Base-by-base conservation (phyloP, 2,797 vertebrate genomes). In the Gymnoscopelus microlampas region DNA sequence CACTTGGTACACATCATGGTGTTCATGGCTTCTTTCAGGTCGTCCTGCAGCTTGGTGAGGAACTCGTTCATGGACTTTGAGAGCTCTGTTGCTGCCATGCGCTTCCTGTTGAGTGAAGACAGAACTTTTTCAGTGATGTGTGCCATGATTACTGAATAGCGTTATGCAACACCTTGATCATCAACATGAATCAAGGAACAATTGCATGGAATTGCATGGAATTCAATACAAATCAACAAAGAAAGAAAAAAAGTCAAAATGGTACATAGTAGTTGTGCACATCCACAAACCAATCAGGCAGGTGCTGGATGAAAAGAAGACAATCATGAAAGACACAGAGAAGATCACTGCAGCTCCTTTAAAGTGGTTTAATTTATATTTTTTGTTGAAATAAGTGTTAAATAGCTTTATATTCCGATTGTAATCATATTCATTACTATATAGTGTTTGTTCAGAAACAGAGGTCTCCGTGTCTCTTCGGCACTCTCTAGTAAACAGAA, bases 1-100 rank as follows among this genome's bases (percentile, higher is more conserved):
- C 97, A 98, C 79, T 95, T 95, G 80, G 95, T 97, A 81, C 97
- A 98, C 95, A 96, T 96, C 97, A 98, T 98, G 65, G 96, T 97
- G 91, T 98, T 98, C 96, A 98, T 97, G 85, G 96, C 97, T 76
- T 98, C 97, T 70, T 95, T 95, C 82, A 98, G 93, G 79, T 98
- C 96, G 14, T 97, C 97, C 90, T 98, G 97, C 80, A 99, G 94
- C 78, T 96, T 96, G 60, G 92, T 95, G 71, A 98, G 93, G 85
- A 98, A 96, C 76, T 97, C 96, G 0, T 96, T 96, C 95, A 98
- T 95, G 32, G 97, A 98, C 68, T 94, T 94, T 2, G 94, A 95
- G 80, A 99, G 92, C 78, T 98, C 97, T 0, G 94, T 96, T 55
- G 96, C 94, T 3, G 97, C 96, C 96, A 96, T 95, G 53, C 92